Base-by-base conservation (phyloP, 2,888 invertebrate species). In the Andrena marginata region DNA sequence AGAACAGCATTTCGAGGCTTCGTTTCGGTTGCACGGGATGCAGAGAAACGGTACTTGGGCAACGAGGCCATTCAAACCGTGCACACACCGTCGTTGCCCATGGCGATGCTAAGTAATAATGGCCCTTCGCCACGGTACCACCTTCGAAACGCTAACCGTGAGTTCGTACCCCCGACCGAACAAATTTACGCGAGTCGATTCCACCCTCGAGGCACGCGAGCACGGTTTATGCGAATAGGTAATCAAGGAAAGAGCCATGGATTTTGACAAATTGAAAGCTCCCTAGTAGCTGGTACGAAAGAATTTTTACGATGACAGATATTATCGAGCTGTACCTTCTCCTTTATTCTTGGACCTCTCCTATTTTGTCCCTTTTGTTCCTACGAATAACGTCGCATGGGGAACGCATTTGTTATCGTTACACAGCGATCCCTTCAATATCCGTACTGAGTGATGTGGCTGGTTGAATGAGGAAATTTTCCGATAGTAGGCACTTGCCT, bases 31-130 rank as follows among this genome's bases (percentile, higher is more conserved):
- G 75, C 29, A 13, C 31, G 48, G 31, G 62, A 78, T 56, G 62
- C 54, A 23, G 33, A 31, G 67, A 60, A 59, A 80, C 76, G 84
- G 82, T 85, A 90, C 84, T 82, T 82, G 59, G 84, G 75, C 83
- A 82, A 82, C 85, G 72, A 81, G 87, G 74, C 77, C 88, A 90
- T 86, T 91, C 91, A 91, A 90, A 85, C 84, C 73, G 63, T 62
- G 74, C 70, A 5, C 13, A 62, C 71, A 59, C 73, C 80, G 87
- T 88, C 91, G 91, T 91, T 91, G 90, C 91, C 90, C 87, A 83
- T 90, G 89, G 91, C 90, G 84, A 91, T 91, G 86, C 88, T 89
- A 89, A 91, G 88, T 90, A 91, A 90, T 90, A 91, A 90, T 90
- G 88, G 83, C 84, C 86, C 84, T 82, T 75, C 78, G 69, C 59